A percentile compares a stretch with the other conserved stretches of the same genome.
Conservation (phyloP, 2,797 vertebrate genomes). For the Buceros bicornis region DNA sequence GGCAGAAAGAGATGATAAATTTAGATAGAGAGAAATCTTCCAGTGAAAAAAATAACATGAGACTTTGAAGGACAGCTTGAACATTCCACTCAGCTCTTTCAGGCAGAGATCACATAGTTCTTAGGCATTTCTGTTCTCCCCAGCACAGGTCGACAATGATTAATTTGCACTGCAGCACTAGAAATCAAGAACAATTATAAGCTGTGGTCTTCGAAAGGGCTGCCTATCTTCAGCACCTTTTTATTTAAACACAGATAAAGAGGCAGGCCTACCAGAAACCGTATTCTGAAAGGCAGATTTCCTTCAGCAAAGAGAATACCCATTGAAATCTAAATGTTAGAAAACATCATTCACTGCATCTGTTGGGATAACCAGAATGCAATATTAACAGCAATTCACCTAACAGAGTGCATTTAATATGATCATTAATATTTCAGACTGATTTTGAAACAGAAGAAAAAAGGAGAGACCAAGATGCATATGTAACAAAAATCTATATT, state of each 20-base stretch:
- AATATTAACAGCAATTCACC: not conserved
- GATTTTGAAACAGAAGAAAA: slow-evolving; percentile 38
- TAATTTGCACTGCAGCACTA: slow-evolving; percentile 47
- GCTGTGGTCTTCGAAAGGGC: not conserved
- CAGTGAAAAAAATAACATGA: not conserved
- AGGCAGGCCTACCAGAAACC: not conserved
- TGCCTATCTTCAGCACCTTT: slow-evolving; percentile 4
- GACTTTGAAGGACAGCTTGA: not conserved
- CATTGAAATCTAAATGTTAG: not conserved
- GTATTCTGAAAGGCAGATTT: not conserved
- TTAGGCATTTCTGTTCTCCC: not conserved
- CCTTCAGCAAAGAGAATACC: not conserved
- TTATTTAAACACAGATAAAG: slow-evolving; percentile 7
- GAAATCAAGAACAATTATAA: slow-evolving; percentile 37
- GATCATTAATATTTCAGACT: slow-evolving; percentile 52
- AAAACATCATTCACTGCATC: slow-evolving; percentile 12
- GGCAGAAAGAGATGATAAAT: not conserved
- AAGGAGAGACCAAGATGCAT: slow-evolving; percentile 18
- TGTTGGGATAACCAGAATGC: not conserved
- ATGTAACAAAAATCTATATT: slow-evolving; percentile 49
- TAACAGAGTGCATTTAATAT: not conserved
- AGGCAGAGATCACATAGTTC: not conserved
- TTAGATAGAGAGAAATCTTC: not conserved
- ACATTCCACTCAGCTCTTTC: not conserved
- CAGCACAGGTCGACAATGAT: slow-evolving; percentile 1